Evolutionary conservation across 1,140 invertebrate species (phyloP).

Genomic region (Trichonephila inaurata): DNA sequence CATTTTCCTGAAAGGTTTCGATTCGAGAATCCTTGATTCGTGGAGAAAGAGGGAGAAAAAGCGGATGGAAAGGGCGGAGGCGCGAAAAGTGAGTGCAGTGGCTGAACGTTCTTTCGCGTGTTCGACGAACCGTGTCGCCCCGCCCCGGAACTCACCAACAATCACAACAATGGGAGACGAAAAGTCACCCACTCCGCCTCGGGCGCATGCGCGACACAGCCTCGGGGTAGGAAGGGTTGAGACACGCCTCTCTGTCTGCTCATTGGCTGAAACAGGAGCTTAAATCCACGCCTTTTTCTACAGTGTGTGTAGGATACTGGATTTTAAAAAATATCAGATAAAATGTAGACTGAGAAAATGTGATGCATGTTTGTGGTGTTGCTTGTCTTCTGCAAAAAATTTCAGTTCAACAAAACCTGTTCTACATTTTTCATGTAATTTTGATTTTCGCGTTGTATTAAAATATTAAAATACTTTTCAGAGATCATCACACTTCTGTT

Average conservation of each 20-base stretch:
- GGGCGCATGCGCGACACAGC: background rate
- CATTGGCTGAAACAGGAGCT: constrained; percentile 8
- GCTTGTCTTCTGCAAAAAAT: background rate
- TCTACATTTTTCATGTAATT: background rate
- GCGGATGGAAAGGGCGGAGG: background rate
- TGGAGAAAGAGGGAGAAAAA: background rate
- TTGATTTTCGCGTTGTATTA: too few species aligned
- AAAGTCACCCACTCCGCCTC: constrained; percentile 44
- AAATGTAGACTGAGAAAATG: too few species aligned
- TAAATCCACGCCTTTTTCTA: background rate
- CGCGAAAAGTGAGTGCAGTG: background rate
- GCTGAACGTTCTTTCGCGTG: constrained; percentile 22
- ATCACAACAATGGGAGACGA: constrained; percentile 62
- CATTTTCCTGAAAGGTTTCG: too few species aligned
- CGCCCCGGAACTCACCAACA: constrained; percentile 35
- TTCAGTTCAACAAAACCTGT: background rate
- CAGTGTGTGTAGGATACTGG: background rate
- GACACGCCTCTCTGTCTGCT: background rate
- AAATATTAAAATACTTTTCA: too few species aligned
- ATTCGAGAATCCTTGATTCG: too few species aligned
- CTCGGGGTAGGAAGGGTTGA: constrained; percentile 62
- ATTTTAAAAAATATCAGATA: background rate
- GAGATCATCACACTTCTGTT: too few species aligned
- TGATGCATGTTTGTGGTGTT: background rate
- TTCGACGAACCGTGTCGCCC: constrained; percentile 37